Conservation (phyloP, 2,113 vertebrate genomes). For the Sphaerodactylus townsendi region DNA sequence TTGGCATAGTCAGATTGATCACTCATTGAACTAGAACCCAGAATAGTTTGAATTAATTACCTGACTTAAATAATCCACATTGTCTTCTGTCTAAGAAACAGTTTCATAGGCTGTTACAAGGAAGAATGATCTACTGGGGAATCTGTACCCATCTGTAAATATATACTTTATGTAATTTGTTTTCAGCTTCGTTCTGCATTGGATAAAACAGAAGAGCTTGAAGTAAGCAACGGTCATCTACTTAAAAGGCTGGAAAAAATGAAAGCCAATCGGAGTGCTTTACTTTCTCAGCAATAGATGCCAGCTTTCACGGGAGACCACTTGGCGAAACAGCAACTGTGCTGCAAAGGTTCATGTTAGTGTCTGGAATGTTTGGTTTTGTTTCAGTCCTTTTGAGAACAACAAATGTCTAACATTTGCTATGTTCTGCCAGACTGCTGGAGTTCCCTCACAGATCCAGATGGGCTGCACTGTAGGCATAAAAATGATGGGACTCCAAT, state of each 20-base stretch:
- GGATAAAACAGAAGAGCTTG: slow-evolving; percentile 93
- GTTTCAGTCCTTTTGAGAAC: slow-evolving; percentile 56
- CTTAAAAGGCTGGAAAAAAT: slow-evolving; percentile 95
- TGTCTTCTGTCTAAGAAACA: not conserved
- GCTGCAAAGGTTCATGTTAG: slow-evolving; percentile 24
- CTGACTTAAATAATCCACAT: not conserved
- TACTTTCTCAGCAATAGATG: slow-evolving; percentile 84
- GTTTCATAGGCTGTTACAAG: not conserved
- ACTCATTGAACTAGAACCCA: not conserved
- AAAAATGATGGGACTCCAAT: no score
- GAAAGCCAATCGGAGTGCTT: slow-evolving; percentile 86
- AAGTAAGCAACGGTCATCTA: slow-evolving; percentile 93
- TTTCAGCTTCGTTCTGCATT: slow-evolving; percentile 88
- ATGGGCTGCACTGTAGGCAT: slow-evolving; percentile 40
- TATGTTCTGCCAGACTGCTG: not conserved
- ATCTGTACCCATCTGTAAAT: not conserved
- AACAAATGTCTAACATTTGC: slow-evolving; percentile 10
- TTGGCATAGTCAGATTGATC: not conserved
- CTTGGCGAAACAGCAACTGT: not conserved
- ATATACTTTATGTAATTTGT: not conserved
- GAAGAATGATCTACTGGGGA: not conserved
- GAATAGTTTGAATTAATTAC: not conserved
- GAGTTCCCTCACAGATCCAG: slow-evolving; percentile 32
- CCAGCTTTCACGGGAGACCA: not conserved
- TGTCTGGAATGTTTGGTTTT: slow-evolving; percentile 44